Conservation (phyloP, 2,113 vertebrate genomes). For the Lepus timidus region DNA sequence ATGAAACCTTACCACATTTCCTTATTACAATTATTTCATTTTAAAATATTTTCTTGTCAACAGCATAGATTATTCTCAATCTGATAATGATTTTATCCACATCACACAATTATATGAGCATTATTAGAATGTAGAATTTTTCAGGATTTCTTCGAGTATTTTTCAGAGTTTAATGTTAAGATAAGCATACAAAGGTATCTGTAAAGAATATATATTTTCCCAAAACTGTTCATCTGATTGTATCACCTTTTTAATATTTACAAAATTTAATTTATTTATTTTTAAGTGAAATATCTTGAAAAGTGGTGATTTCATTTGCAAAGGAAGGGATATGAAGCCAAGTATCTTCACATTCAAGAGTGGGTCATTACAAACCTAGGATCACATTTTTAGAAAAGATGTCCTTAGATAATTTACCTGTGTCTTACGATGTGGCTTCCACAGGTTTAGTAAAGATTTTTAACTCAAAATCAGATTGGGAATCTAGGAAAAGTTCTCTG, state of each 20-base stretch:
- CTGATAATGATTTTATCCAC: background rate
- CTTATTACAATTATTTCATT: constrained; percentile 49
- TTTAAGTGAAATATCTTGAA: constrained; percentile 11
- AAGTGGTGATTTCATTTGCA: background rate
- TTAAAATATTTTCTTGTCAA: constrained; percentile 36
- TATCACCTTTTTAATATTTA: constrained; percentile 19
- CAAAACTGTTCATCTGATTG: background rate
- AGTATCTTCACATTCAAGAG: background rate
- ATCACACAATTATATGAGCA: background rate
- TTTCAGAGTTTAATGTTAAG: background rate
- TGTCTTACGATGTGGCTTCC: background rate
- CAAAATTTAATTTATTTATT: background rate
- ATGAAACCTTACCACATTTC: constrained; percentile 26
- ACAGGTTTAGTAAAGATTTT: background rate
- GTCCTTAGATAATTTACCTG: background rate
- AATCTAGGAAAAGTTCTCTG: background rate
- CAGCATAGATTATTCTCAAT: background rate
- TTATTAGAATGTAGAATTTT: constrained; percentile 24
- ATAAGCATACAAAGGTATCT: background rate
- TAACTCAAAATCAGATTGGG: background rate
- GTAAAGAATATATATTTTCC: constrained; percentile 10
- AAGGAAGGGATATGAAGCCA: background rate
- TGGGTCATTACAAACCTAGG: background rate
- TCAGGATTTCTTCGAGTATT: constrained; percentile 35
- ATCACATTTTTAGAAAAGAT: constrained; percentile 22